Evolutionary conservation across 2,797 vertebrate genomes (phyloP).

Genomic region (Pelobates cultripes): DNA sequence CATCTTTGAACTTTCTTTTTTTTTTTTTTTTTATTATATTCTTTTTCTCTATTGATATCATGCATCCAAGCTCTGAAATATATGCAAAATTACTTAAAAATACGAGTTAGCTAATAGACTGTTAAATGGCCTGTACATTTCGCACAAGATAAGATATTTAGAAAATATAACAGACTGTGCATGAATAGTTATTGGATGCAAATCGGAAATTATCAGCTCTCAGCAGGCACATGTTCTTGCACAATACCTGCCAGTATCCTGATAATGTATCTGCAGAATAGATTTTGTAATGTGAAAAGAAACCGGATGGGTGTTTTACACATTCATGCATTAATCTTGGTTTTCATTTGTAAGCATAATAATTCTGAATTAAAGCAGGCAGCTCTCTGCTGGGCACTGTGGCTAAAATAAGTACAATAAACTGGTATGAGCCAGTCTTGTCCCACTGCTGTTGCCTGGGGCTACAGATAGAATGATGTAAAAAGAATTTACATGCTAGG

Average conservation of each 20-base stretch:
- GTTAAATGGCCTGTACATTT: no score
- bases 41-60: no score
- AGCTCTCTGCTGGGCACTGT: constrained; percentile 63
- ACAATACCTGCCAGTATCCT: background rate
- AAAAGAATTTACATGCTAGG: constrained; percentile 64
- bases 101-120: no score
- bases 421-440: constrained; percentile 75
- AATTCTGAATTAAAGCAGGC: constrained; percentile 59
- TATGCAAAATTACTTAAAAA: no score
- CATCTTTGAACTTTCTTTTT: no score
- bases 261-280: background rate
- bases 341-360: constrained; percentile 22
- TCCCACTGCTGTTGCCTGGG: constrained; percentile 80
- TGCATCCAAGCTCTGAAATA: no score
- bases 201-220: no score
- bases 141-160: no score
- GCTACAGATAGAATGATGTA: constrained; percentile 80
- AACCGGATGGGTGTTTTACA: background rate
- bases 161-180: no score
- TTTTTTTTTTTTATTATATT: no score
- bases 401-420: constrained; percentile 65
- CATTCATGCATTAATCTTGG: background rate
- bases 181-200: no score
- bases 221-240: no score
- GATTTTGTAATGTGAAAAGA: background rate